These are phyloP conservation scores for Ornithorhynchus anatinus DNA, from an alignment of 2,113 vertebrate genomes.

Conservation along the genomic window DNA sequence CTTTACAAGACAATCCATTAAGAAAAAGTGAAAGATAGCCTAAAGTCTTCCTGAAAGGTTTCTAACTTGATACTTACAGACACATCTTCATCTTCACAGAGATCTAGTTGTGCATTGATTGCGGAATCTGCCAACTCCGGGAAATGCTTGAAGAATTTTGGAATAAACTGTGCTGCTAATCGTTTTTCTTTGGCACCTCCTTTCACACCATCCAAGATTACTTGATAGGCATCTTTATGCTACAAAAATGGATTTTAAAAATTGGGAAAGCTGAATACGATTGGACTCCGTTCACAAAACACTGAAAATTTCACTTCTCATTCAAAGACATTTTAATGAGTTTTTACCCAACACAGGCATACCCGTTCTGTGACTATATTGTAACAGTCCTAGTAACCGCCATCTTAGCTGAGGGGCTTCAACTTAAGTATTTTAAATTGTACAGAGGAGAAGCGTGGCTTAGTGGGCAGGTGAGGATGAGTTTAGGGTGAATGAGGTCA, in stretches of 20 bases:
- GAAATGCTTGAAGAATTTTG: conserved; percentile 97
- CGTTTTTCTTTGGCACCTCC: conserved; percentile 97
- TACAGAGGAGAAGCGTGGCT: too few species aligned
- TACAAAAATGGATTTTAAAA: conserved; percentile 49
- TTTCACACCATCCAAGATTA: conserved; percentile 93
- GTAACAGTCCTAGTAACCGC: too few species aligned
- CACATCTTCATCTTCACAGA: conserved; percentile 98
- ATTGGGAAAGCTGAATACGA: neutral
- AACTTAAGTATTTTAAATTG: too few species aligned
- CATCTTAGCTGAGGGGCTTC: too few species aligned
- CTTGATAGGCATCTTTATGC: conserved; percentile 98
- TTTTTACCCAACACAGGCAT: too few species aligned
- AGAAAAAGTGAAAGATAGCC: neutral
- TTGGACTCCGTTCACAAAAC: too few species aligned
- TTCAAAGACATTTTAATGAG: too few species aligned
- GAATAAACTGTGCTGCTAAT: conserved; percentile 96
- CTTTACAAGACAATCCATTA: neutral
- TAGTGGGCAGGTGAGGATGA: too few species aligned
- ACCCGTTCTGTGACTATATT: too few species aligned
- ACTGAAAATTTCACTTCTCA: too few species aligned
- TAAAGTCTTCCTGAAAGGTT: neutral
- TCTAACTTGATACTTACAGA: conserved; percentile 80
- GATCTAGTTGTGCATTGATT: conserved; percentile 96
- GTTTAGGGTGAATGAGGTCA: too few species aligned
- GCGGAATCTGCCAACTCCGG: conserved; percentile 93